These are phyloP conservation scores for Vireo griseus DNA, from an alignment of 2,797 vertebrate species.

Conservation along the genomic window DNA sequence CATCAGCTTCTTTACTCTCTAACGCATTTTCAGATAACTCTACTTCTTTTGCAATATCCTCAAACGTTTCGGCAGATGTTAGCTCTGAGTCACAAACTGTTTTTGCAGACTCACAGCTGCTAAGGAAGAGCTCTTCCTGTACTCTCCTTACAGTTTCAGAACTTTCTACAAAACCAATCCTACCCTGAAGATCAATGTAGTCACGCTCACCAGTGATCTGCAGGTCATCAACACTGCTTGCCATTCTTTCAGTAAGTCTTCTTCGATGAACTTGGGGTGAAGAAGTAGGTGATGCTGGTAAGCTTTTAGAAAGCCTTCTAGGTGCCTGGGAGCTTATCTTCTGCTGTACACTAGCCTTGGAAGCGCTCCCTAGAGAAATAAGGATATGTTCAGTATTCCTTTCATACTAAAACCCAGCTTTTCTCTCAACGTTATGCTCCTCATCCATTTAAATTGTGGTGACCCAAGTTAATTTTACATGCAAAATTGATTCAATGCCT, in stretches of 20 bases:
- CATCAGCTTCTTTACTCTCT: slow-evolving; percentile 47
- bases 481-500: background rate
- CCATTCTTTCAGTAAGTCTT: slow-evolving; percentile 23
- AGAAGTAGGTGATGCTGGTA: slow-evolving; percentile 77
- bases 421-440: background rate
- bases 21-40: slow-evolving; percentile 16
- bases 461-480: background rate
- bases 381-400: background rate
- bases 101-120: slow-evolving; percentile 93
- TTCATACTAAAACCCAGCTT: background rate
- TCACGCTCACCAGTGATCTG: slow-evolving; percentile 13
- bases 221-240: slow-evolving; percentile 51
- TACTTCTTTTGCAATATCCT: slow-evolving; percentile 49
- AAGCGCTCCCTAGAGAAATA: slow-evolving; percentile 37
- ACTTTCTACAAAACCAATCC: slow-evolving; percentile 63
- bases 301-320: slow-evolving; percentile 78
- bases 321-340: slow-evolving; percentile 8
- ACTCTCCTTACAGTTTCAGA: slow-evolving; percentile 77
- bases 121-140: slow-evolving; percentile 82
- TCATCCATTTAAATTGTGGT: background rate
- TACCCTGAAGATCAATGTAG: slow-evolving; percentile 51
- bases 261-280: slow-evolving; percentile 70
- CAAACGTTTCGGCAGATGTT: slow-evolving; percentile 13
- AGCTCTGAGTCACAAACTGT: slow-evolving; percentile 80
- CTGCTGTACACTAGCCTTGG: background rate